Conservation (phyloP, 2,888 invertebrate species). For the Eupithecia centaureata region DNA sequence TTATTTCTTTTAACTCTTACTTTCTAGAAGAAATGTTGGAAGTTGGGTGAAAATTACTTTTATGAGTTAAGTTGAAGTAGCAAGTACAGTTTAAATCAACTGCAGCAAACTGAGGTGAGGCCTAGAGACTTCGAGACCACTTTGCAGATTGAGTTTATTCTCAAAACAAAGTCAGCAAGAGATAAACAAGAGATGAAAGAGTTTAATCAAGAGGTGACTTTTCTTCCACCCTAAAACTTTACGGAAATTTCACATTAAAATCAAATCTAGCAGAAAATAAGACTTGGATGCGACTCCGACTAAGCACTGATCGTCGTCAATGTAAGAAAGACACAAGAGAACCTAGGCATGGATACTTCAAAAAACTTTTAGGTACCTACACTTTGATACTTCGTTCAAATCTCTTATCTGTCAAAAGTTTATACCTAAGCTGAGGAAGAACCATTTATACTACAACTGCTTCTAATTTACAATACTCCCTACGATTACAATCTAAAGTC, state of each 20-base stretch:
- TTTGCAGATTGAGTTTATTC: constrained; percentile 20
- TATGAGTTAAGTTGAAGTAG: background rate
- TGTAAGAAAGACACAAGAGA: too few species aligned
- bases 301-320: too few species aligned
- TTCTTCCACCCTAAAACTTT: background rate
- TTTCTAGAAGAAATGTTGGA: background rate
- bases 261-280: background rate
- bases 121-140: constrained; percentile 17
- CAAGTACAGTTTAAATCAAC: constrained; percentile 2
- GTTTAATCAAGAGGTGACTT: background rate
- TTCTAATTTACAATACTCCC: background rate
- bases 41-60: background rate
- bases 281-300: background rate
- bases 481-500: constrained; percentile 3
- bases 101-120: constrained; percentile 2
- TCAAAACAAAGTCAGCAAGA: background rate
- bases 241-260: background rate
- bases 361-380: too few species aligned
- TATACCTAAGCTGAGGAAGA: background rate
- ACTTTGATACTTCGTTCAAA: too few species aligned
- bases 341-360: too few species aligned
- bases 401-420: background rate
- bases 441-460: background rate
- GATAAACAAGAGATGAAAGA: background rate
- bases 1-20: background rate